phyloP scores from a whole-genome alignment of 2,797 vertebrate species.

The Alauda arvensis region DNA sequence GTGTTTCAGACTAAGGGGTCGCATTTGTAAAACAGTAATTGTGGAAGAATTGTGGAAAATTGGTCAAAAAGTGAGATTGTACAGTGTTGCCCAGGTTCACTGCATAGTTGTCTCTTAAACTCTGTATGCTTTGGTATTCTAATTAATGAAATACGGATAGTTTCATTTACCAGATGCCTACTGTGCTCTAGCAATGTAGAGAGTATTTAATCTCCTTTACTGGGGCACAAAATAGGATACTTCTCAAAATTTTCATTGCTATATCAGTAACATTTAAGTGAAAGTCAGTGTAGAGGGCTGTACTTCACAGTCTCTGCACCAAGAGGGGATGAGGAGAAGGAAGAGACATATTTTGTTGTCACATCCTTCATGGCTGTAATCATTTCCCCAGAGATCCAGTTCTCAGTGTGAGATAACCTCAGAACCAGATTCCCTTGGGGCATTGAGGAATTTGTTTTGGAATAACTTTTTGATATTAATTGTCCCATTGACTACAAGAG shows the following conservation, averaged over 20 bases:
- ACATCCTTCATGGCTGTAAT: neutral
- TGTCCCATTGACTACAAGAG: neutral
- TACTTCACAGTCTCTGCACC: neutral
- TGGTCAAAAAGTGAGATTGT: neutral
- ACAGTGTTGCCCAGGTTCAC: neutral
- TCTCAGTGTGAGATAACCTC: constrained; percentile 3
- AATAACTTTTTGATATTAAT: neutral
- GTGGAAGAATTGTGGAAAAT: neutral
- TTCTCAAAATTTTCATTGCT: neutral
- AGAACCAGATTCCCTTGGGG: neutral
- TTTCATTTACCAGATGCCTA: neutral
- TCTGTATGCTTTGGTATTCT: neutral
- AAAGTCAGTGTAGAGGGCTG: neutral
- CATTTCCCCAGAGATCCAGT: neutral
- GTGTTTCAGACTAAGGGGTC: neutral
- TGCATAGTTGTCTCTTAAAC: neutral
- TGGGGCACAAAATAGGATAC: neutral
- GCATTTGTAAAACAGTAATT: neutral
- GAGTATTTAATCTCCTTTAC: neutral
- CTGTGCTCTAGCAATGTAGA: neutral
- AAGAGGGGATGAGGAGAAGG: too few relatives aligned
- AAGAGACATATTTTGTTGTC: too few relatives aligned
- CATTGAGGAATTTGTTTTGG: neutral
- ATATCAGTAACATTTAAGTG: neutral
- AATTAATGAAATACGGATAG: neutral